Evolutionary conservation across 2,888 invertebrate genomes (phyloP).

Genomic region (Marronus borbonicus): DNA sequence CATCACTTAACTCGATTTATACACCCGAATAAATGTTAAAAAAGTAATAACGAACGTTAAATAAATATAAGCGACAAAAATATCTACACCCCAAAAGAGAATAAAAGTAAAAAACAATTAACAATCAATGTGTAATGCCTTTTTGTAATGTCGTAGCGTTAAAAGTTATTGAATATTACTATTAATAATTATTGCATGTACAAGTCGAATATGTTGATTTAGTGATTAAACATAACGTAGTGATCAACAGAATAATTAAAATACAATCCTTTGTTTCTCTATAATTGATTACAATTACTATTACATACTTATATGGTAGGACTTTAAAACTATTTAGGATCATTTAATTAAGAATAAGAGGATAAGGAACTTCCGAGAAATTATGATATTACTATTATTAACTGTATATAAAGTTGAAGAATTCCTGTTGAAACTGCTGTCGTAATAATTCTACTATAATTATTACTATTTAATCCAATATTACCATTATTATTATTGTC

Average conservation of each 20-base stretch:
- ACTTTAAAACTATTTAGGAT: no score
- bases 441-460: not conserved
- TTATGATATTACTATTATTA: no score
- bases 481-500: conserved; percentile 1
- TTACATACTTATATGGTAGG: no score
- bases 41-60: not conserved
- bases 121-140: conserved; percentile 68
- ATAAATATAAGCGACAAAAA: conserved; percentile 14
- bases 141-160: conserved; percentile 56
- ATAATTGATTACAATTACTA: no score
- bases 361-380: no score
- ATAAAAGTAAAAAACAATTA: conserved; percentile 48
- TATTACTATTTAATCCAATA: conserved; percentile 23
- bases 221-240: no score
- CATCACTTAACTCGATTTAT: no score
- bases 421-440: conserved; percentile 4
- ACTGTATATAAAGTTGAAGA: not conserved
- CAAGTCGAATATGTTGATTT: conserved; percentile 5
- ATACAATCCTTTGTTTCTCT: conserved; percentile 1
- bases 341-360: no score
- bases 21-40: no score
- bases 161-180: conserved; percentile 20
- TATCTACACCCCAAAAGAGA: conserved; percentile 22
- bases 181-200: conserved; percentile 20
- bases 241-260: no score